Evolutionary conservation across 2,113 vertebrate species (phyloP).

Genomic region (Macaca mulatta): DNA sequence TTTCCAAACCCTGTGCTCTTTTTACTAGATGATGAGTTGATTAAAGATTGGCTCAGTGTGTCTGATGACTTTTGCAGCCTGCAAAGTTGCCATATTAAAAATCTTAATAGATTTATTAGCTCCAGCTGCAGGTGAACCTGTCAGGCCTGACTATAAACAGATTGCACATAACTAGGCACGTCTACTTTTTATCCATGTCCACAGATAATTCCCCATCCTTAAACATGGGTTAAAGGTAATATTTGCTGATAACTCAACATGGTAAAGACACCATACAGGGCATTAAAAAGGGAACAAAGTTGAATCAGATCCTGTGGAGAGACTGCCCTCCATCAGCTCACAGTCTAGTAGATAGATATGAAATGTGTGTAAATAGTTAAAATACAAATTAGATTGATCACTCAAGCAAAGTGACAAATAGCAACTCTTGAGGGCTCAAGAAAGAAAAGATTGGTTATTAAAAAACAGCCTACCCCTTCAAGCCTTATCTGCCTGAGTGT

Average conservation of each 20-base stretch:
- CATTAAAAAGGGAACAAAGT: neutral
- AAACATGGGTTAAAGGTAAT: neutral
- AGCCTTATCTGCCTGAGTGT: neutral
- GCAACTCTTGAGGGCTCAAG: neutral
- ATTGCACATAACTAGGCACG: neutral
- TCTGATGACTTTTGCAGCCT: neutral
- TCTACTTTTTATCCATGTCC: neutral
- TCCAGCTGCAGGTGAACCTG: neutral
- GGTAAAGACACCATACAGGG: neutral
- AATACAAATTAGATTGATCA: neutral
- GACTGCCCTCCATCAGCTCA: neutral
- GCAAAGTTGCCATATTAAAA: neutral
- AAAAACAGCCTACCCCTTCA: neutral
- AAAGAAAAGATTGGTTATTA: neutral
- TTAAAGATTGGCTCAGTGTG: neutral
- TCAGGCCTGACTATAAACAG: neutral
- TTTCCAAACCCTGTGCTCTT: neutral
- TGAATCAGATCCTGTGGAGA: neutral
- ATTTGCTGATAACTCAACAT: neutral
- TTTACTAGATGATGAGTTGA: neutral
- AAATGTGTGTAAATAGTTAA: neutral
- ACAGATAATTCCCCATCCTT: neutral
- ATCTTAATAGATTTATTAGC: neutral
- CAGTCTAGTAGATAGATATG: neutral
- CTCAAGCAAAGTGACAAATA: neutral